Conservation (phyloP, 92 coral and sea anemone genomes). For the Phenganax marumi region DNA sequence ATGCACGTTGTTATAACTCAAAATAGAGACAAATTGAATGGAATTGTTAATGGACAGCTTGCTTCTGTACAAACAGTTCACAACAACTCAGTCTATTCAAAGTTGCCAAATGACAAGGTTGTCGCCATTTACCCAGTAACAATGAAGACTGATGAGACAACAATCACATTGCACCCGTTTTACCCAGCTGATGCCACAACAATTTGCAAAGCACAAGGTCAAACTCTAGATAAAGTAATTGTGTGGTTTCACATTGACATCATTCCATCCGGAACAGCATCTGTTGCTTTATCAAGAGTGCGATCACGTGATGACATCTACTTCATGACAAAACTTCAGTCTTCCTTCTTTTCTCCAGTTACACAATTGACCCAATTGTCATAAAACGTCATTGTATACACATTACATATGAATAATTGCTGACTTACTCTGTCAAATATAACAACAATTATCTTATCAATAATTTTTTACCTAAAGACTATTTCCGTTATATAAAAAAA, state of each 20-base stretch:
- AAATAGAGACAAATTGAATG: background rate
- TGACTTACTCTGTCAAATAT: no score
- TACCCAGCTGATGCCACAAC: constrained; percentile 7
- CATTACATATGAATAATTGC: no score
- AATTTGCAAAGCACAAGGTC: constrained; percentile 28
- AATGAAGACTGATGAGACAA: background rate
- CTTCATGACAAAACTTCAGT: background rate
- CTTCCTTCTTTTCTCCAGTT: constrained; percentile 6
- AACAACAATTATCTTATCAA: no score
- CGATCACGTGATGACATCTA: background rate
- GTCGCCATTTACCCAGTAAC: constrained; percentile 8
- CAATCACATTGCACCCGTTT: background rate
- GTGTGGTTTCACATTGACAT: constrained; percentile 21
- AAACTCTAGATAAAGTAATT: constrained; percentile 1
- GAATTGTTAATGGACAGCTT: constrained; percentile 13
- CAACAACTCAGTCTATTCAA: background rate
- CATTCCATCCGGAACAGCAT: constrained; percentile 9
- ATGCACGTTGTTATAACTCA: constrained; percentile 21
- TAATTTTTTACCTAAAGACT: no score
- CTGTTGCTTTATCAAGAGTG: background rate
- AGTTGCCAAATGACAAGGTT: background rate
- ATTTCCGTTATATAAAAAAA: no score
- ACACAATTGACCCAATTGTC: background rate
- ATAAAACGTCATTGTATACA: background rate
- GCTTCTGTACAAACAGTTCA: constrained; percentile 1